A percentile compares a stretch with the other conserved stretches of the same genome.
Conservation (phyloP, 2,888 invertebrate species). For the Drosophila bunnanda region DNA sequence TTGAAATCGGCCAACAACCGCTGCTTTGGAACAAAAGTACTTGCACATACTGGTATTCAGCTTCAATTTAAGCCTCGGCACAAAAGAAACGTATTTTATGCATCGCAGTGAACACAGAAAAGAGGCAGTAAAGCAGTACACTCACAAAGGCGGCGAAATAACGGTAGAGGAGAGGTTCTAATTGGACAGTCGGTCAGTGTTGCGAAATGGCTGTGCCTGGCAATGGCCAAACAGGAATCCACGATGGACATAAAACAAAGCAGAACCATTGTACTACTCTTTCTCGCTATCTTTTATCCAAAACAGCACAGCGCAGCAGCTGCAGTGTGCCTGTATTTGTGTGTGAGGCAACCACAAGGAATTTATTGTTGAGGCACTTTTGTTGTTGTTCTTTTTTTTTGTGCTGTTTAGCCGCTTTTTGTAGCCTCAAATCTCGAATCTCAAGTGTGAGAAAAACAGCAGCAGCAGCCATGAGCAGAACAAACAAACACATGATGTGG, state of each 20-base stretch:
- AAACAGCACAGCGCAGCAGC: slow-evolving; percentile 10
- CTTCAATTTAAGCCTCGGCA: slow-evolving; percentile 49
- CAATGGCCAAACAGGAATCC: slow-evolving; percentile 42
- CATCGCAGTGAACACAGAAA: slow-evolving; percentile 24
- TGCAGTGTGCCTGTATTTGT: slow-evolving; percentile 19
- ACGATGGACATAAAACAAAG: slow-evolving; percentile 56
- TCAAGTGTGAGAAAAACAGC: slow-evolving; percentile 53
- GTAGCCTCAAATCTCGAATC: slow-evolving; percentile 16
- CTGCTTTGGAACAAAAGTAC: slow-evolving; percentile 38
- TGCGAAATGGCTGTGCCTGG: slow-evolving; percentile 61
- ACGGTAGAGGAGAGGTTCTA: slow-evolving; percentile 55
- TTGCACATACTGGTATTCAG: slow-evolving; percentile 42
- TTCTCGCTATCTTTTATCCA: slow-evolving; percentile 38
- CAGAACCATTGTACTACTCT: slow-evolving; percentile 57
- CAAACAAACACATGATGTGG: slow-evolving; percentile 34
- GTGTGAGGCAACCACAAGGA: slow-evolving; percentile 64
- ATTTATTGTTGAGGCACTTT: slow-evolving; percentile 78
- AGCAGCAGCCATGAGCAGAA: slow-evolving; percentile 26
- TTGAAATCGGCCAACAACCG: slow-evolving; percentile 49
- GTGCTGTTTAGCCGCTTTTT: slow-evolving; percentile 37
- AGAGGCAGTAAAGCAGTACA: not conserved
- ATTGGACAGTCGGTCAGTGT: slow-evolving; percentile 63
- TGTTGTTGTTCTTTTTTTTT: slow-evolving; percentile 51
- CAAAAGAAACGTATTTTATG: slow-evolving; percentile 61
- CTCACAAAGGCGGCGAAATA: slow-evolving; percentile 18